Conservation (phyloP, 30 jellyfish, hydroid and myxozoan genomes). For the Aurelia sp. region DNA sequence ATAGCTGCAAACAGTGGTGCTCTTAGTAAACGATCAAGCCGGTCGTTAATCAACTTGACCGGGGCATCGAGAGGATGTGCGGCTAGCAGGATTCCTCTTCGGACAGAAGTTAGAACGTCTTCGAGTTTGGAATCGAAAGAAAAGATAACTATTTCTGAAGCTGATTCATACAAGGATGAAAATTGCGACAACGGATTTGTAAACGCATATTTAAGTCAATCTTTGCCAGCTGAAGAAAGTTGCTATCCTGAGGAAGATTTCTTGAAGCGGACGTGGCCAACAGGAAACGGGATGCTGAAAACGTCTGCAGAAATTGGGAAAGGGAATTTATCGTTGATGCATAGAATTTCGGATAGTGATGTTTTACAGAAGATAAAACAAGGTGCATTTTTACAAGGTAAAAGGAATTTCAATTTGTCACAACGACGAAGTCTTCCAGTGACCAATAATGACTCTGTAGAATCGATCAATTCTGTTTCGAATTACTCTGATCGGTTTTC, state of each 20-base stretch:
- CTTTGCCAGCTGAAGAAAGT: conserved; percentile 21
- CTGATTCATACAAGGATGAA: neutral
- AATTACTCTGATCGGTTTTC: neutral
- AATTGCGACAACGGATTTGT: conserved; percentile 23
- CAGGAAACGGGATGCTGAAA: conserved; percentile 3
- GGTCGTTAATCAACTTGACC: neutral
- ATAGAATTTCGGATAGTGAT: conserved; percentile 46
- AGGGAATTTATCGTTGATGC: conserved; percentile 35
- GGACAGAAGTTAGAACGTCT: neutral
- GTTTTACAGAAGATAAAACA: conserved; percentile 59
- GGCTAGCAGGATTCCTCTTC: neutral
- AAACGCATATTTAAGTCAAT: conserved; percentile 9
- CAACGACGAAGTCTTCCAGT: neutral
- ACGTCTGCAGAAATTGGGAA: neutral
- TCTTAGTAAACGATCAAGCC: conserved; percentile 1
- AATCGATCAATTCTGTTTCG: neutral
- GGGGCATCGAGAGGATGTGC: neutral
- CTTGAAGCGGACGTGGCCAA: conserved; percentile 62
- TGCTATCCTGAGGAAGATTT: conserved; percentile 14
- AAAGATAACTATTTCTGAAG: neutral
- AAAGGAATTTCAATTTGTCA: conserved; percentile 19
- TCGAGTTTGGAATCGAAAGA: neutral
- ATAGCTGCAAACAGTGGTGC: neutral
- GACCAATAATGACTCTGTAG: neutral
- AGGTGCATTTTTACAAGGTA: conserved; percentile 66